phyloP scores from a whole-genome alignment of 2,888 invertebrate species.

The Agriopis leucophaearia region DNA sequence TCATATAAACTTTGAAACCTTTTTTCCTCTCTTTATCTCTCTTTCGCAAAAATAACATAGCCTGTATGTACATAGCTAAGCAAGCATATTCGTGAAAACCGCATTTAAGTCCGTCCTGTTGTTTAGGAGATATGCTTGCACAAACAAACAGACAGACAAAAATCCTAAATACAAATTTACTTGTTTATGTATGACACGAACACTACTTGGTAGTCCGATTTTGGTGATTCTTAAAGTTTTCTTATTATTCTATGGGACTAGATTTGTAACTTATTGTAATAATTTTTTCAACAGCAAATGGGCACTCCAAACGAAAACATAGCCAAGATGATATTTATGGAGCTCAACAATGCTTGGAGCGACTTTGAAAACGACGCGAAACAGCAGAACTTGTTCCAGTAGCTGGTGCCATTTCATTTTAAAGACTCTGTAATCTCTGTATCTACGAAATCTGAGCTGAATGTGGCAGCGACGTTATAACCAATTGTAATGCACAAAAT shows the following conservation, averaged over 20 bases:
- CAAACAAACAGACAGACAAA: too few species aligned
- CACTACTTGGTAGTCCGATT: too few species aligned
- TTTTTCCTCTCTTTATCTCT: too few species aligned
- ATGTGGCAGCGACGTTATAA: not conserved
- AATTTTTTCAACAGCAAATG: slow-evolving; percentile 90
- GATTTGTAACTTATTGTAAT: not conserved
- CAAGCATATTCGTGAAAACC: too few species aligned
- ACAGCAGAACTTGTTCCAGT: slow-evolving; percentile 89
- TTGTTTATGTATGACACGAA: too few species aligned
- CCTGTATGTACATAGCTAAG: too few species aligned
- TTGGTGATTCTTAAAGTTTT: not conserved
- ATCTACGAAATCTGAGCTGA: not conserved
- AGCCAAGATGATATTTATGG: slow-evolving; percentile 99
- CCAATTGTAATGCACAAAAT: not conserved
- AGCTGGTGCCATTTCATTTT: slow-evolving; percentile 13
- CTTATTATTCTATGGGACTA: not conserved
- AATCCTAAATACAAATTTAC: too few species aligned
- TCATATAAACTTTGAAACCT: too few species aligned
- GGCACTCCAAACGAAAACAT: slow-evolving; percentile 97
- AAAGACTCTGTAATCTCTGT: not conserved
- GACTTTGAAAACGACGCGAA: slow-evolving; percentile 96
- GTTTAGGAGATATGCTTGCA: too few species aligned
- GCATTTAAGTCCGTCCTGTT: too few species aligned
- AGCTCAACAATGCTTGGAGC: slow-evolving; percentile 99
- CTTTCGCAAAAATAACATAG: too few species aligned